Percentiles rank a stretch among this genome's conserved stretches.
These are phyloP conservation scores for Phylloscopus collybita DNA, from an alignment of 2,797 vertebrate species.

Conservation along the genomic window DNA sequence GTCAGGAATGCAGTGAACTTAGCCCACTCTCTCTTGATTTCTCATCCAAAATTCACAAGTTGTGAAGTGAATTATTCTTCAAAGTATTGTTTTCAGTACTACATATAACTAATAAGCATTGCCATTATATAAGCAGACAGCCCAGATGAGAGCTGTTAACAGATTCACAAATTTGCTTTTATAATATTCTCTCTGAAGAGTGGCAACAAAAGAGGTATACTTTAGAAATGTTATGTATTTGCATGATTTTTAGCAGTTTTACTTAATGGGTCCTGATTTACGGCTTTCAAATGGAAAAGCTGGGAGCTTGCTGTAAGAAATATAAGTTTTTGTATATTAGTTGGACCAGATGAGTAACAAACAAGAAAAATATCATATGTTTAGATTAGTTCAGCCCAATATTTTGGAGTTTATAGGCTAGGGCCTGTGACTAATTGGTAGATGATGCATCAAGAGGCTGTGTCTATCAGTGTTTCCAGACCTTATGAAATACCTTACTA, in stretches of 20 bases:
- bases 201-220: not conserved
- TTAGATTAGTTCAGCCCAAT: not conserved
- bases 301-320: not conserved
- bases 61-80: not conserved
- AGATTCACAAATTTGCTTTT: not conserved
- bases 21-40: not conserved
- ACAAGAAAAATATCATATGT: not conserved
- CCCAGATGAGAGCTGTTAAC: not conserved
- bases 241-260: not conserved
- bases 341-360: not conserved
- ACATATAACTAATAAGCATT: not conserved
- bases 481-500: not conserved
- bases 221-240: not conserved
- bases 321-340: not conserved
- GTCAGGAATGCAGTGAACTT: not conserved
- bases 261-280: not conserved
- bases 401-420: not conserved
- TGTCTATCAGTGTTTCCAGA: not conserved
- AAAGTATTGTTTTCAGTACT: not conserved
- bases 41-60: not conserved
- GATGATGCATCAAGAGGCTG: not conserved
- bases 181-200: not conserved
- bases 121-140: not conserved
- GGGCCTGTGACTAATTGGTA: fast-evolving
- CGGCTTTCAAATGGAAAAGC: not conserved